These are phyloP conservation scores for Cyanoramphus novaezelandiae DNA, from an alignment of 2,113 vertebrate genomes.

Conservation along the genomic window DNA sequence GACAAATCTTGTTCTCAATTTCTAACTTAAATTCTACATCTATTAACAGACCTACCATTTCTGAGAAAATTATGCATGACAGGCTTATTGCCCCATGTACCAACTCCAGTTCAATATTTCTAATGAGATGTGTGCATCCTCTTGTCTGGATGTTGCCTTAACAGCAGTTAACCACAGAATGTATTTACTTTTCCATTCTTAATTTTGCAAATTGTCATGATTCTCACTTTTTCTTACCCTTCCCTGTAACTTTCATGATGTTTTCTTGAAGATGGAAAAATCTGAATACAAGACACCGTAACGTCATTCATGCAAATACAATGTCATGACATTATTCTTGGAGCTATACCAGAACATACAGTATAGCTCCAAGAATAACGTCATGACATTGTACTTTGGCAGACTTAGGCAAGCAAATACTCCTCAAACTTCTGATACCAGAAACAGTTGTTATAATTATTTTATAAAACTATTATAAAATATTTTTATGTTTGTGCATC, in stretches of 20 bases:
- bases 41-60: neutral
- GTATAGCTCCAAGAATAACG: neutral
- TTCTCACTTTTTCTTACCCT: neutral
- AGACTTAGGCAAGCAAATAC: neutral
- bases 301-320: neutral
- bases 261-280: neutral
- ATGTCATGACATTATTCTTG: neutral
- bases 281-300: neutral
- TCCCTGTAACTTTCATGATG: neutral
- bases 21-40: neutral
- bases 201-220: neutral
- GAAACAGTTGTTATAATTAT: neutral
- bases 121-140: neutral
- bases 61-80: neutral
- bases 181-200: neutral
- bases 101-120: neutral
- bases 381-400: neutral
- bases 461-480: neutral
- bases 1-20: neutral
- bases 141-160: neutral
- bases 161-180: neutral
- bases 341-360: neutral
- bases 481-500: neutral
- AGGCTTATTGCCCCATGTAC: neutral
- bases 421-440: neutral